phyloP scores from a whole-genome alignment of 2,113 vertebrate genomes.

The Centropristis striata region DNA sequence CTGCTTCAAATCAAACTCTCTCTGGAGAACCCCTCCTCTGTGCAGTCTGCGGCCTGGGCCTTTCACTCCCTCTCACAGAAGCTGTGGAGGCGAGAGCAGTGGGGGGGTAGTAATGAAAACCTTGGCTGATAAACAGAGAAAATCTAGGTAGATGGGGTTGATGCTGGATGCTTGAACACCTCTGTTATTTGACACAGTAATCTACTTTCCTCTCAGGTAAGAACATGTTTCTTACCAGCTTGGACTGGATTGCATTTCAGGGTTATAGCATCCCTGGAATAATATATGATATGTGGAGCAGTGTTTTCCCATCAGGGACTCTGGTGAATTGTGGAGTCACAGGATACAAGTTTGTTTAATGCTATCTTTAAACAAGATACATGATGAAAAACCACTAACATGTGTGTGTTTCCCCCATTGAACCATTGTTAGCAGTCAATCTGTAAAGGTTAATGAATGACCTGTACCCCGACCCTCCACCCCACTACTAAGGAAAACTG shows the following conservation, averaged over 20 bases:
- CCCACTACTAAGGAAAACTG: background rate
- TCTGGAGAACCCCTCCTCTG: constrained; percentile 23
- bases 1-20: constrained; percentile 59
- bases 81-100: constrained; percentile 20
- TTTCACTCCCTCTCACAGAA: constrained; percentile 15
- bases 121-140: constrained; percentile 29
- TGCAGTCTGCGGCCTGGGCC: background rate
- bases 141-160: constrained; percentile 32
- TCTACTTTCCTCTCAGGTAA: background rate
- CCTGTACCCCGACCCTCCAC: too few relatives aligned
- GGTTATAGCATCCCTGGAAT: background rate
- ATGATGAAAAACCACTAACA: background rate
- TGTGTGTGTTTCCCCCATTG: background rate
- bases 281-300: background rate
- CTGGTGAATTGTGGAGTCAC: background rate
- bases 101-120: constrained; percentile 34
- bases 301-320: background rate
- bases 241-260: background rate
- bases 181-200: constrained; percentile 13
- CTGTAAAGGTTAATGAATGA: background rate
- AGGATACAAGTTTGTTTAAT: too few relatives aligned
- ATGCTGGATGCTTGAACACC: constrained; percentile 9
- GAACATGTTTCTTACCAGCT: background rate
- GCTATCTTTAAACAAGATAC: background rate
- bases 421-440: background rate